Base-by-base conservation (phyloP, 1,140 invertebrate species). In the Dryas iulia region DNA sequence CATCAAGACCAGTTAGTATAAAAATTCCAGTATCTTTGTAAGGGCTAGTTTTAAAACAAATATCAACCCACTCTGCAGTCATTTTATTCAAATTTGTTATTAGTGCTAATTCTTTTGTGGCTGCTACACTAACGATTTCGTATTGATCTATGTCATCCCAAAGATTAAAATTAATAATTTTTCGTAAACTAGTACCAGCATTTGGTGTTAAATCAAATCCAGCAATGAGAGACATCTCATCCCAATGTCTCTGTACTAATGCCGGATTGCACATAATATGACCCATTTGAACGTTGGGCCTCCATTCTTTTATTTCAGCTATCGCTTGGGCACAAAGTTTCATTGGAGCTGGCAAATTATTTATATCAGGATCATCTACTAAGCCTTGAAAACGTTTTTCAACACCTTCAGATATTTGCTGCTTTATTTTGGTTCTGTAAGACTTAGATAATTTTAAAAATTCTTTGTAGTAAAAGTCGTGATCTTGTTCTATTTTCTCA, bases 221-320 rank as follows among this genome's bases (percentile, higher is more conserved):
- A 12, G 96, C 95, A 54, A 98, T 95, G 30, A 93, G 92, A 0
- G 96, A 96, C 94, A 99, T 98, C 84, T 97, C 95, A 69, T 96
- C 95, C 98, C 98, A 99, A 87, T 99, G 98, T 28, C 97, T 93
- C 75, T 97, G 94, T n/a, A 95, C 90, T 59, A 98, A 86, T 0
- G 96, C 97, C 31, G 96, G 95, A 92, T 98, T 98, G 79, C 97
- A 98, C 90, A 98, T 94, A 12, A 97, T 97, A 39, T 94, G 92
- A 23, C 97, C 95, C 61, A 98, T 92, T 30, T 95, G 96, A 61
- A 98, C 93, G 73, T 96, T 94, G 35, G 95, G 95, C 86, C 96
- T 91, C 89, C 98, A 98, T 59, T 96, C 95, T 79, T 95, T 96
- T 60, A 98, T 94, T 63, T 95, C 93, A 59, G 95, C 94, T 24